These are phyloP conservation scores for Octodon degus DNA, from an alignment of 2,113 vertebrate species.

Conservation along the genomic window DNA sequence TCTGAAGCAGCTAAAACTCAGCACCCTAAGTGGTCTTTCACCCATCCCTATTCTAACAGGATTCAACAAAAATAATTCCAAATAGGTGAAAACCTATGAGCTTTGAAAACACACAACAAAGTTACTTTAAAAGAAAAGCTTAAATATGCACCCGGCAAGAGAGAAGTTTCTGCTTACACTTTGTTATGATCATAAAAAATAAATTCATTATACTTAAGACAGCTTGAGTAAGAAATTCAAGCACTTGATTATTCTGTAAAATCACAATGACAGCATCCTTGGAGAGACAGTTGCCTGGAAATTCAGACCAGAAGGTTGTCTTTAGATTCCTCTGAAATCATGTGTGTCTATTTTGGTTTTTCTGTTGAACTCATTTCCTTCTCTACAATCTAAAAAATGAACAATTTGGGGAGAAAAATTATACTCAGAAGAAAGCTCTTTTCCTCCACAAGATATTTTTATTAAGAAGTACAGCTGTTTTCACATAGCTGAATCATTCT, in stretches of 20 bases:
- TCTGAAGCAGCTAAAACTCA: conserved; percentile 19
- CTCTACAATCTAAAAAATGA: not conserved
- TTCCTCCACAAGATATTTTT: conserved; percentile 61
- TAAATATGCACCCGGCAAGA: not conserved
- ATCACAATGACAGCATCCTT: conserved; percentile 39
- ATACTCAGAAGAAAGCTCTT: conserved; percentile 41
- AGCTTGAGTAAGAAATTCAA: conserved; percentile 46
- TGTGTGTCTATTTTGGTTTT: conserved; percentile 65
- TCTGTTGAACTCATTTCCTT: conserved; percentile 55
- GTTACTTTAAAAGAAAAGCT: not conserved
- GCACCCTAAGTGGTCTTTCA: not conserved
- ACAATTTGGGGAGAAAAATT: conserved; percentile 43
- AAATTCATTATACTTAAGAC: conserved; percentile 3
- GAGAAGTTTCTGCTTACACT: not conserved
- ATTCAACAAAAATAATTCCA: not conserved
- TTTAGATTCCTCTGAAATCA: conserved; percentile 42
- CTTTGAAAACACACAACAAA: conserved; percentile 45
- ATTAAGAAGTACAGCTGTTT: conserved; percentile 29
- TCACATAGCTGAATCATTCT: not conserved
- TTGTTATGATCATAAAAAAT: conserved; percentile 20
- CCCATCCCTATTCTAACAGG: not conserved
- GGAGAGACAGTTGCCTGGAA: conserved; percentile 68
- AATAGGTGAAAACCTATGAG: not conserved
- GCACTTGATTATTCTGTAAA: conserved; percentile 27
- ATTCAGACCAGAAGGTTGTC: conserved; percentile 19